Evolutionary conservation across 2,113 vertebrate genomes (phyloP).

Genomic region (Datnioides undecimradiatus): DNA sequence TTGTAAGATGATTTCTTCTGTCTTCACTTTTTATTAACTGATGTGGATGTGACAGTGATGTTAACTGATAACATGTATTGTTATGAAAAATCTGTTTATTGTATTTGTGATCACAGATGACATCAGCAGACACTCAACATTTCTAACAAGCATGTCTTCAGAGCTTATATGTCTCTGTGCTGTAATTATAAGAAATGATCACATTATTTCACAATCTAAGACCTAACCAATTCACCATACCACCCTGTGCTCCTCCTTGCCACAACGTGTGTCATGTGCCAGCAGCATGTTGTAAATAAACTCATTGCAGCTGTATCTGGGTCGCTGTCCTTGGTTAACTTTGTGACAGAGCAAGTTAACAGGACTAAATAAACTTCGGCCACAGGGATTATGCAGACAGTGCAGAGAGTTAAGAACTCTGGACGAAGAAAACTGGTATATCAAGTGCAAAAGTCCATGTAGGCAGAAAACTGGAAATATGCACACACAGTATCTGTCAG

Average conservation of each 20-base stretch:
- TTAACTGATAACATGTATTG: too few species aligned
- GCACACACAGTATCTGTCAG: constrained; percentile 14
- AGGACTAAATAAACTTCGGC: constrained; percentile 6
- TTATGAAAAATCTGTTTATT: too few species aligned
- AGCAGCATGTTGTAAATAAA: constrained; percentile 34
- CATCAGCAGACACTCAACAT: neutral
- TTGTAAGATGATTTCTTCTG: neutral
- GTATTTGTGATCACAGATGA: neutral
- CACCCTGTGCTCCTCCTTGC: neutral
- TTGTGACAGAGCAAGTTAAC: constrained; percentile 19
- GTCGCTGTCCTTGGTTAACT: constrained; percentile 43
- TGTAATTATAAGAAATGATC: neutral
- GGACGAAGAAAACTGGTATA: neutral
- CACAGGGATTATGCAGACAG: constrained; percentile 9
- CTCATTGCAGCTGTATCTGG: constrained; percentile 29
- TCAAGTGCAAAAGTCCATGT: constrained; percentile 2
- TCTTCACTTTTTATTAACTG: neutral
- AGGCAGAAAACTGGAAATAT: constrained; percentile 8
- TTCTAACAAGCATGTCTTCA: neutral
- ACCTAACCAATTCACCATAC: neutral
- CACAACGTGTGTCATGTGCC: constrained; percentile 25
- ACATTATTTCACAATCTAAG: neutral
- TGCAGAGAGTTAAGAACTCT: neutral
- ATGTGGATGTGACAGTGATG: neutral
- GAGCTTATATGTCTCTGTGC: neutral